These are phyloP conservation scores for Bombus cullumanus DNA, from an alignment of 1,140 invertebrate genomes.

Conservation along the genomic window DNA sequence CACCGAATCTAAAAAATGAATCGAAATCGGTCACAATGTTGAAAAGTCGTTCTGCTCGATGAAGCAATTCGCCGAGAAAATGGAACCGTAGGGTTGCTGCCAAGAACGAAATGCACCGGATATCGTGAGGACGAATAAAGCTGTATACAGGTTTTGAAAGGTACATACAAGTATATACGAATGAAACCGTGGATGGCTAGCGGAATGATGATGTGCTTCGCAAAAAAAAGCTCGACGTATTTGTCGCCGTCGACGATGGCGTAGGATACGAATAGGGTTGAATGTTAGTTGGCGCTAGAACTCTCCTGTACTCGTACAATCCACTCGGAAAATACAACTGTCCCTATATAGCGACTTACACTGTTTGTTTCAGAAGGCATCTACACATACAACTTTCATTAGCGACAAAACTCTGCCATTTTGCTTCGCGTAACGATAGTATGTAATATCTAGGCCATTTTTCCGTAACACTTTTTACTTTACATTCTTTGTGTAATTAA, in stretches of 20 bases:
- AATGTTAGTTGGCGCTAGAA: conserved; percentile 26
- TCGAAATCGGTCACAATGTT: not conserved
- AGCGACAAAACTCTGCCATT: not conserved
- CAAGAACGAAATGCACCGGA: conserved; percentile 46
- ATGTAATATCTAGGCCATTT: not conserved
- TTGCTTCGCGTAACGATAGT: not conserved
- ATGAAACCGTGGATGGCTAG: conserved; percentile 1
- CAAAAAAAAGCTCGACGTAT: conserved; percentile 56
- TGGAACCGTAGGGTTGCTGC: conserved; percentile 9
- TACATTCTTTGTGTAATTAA: not conserved
- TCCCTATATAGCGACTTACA: conserved; percentile 24
- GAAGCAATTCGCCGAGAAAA: conserved; percentile 31
- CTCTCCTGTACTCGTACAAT: not conserved
- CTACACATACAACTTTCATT: not conserved
- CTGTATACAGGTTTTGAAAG: conserved; percentile 41
- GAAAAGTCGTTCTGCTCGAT: conserved; percentile 44
- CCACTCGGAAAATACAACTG: conserved; percentile 38
- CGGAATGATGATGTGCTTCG: conserved; percentile 60
- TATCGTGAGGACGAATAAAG: conserved; percentile 50
- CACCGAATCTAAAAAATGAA: not conserved
- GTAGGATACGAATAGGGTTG: conserved; percentile 16
- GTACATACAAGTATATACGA: conserved; percentile 27
- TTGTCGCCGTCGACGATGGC: conserved; percentile 51
- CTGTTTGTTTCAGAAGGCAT: conserved; percentile 15
- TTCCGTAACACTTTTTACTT: not conserved